Base-by-base conservation (phyloP, 2,888 invertebrate genomes). In the Anodontia alba region DNA sequence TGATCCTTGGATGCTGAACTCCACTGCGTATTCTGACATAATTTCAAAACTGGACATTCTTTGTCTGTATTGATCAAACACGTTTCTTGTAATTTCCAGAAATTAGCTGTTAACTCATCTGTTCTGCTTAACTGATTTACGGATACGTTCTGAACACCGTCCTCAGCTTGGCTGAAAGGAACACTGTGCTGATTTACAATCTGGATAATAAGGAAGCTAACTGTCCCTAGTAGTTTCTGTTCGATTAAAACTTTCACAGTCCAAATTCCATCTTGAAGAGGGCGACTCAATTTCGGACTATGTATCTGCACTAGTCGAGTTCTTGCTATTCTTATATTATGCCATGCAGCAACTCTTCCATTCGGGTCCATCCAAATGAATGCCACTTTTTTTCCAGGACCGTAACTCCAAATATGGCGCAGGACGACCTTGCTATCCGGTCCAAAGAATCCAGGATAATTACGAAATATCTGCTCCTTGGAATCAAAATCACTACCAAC, bases 401-500 rank as follows among this genome's bases (percentile, higher is more conserved):
- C 62, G 33, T 62, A 62, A 33, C 26, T 33, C 62, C 62, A 62
- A 33, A 20, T 1, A 33, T 62, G 62, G 20, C 29, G 62, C 31
- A 62, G 62, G 33, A 62, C 62, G 2, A 62, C 33, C 20, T 33
- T 1, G 20, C 33, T 62, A 1, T 62, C 62, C 1, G 62, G 62
- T 10, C 33, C 62, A 31, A 62, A 33, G 17, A 62, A 62, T 62
- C 62, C 62, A 33, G 62, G 33, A 17, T 62, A 62, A 20, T 62
- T 62, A 15, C 62, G 62, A 20, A 62, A 62, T 17, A 62, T 33
- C 7, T 29, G 31, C 23, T 62, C 62, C 33, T 33, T 62, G 17
- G 62, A 62, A 33, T 62, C 62, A 33, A 12, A 62, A 17, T 62
- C 62, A 62, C 62, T 62, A 10, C 62, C 62, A 8, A 62, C 62